Evolutionary conservation across 2,888 invertebrate species (phyloP).

Genomic region (Lithophane leautieri): DNA sequence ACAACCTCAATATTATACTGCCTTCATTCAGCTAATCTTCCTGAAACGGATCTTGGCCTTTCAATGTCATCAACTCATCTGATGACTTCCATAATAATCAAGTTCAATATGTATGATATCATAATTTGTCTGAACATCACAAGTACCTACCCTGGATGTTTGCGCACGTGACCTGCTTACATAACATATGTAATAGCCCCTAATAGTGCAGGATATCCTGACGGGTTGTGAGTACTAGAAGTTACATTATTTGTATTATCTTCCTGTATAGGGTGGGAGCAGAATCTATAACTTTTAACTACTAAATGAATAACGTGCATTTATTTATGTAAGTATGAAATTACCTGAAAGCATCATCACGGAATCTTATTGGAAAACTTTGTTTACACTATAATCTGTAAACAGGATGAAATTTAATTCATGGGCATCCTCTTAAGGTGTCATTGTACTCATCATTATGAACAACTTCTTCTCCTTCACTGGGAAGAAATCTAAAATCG

Average conservation of each 20-base stretch:
- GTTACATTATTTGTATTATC: constrained; percentile 9
- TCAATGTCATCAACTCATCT: not conserved
- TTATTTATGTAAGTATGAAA: not conserved
- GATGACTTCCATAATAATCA: not conserved
- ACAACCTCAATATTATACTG: too few relatives aligned
- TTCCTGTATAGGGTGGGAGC: constrained; percentile 18
- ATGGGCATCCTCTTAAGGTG: too few relatives aligned
- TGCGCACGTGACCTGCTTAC: constrained; percentile 28
- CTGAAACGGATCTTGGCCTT: too few relatives aligned
- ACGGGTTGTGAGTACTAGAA: not conserved
- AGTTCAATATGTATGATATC: not conserved
- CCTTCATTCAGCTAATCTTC: too few relatives aligned
- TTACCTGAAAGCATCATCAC: not conserved
- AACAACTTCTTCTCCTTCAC: too few relatives aligned
- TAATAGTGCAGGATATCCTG: constrained; percentile 49
- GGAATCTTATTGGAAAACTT: not conserved
- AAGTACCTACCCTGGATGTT: constrained; percentile 12
- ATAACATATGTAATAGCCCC: not conserved
- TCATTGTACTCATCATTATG: too few relatives aligned
- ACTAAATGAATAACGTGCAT: not conserved
- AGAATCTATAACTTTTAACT: constrained; percentile 13
- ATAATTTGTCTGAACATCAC: constrained; percentile 2
- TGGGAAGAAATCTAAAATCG: too few relatives aligned
- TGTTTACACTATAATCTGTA: not conserved
- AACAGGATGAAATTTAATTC: too few relatives aligned